These are phyloP conservation scores for Paramisgurnus dabryanus DNA, from an alignment of 2,113 vertebrate species.

Conservation along the genomic window DNA sequence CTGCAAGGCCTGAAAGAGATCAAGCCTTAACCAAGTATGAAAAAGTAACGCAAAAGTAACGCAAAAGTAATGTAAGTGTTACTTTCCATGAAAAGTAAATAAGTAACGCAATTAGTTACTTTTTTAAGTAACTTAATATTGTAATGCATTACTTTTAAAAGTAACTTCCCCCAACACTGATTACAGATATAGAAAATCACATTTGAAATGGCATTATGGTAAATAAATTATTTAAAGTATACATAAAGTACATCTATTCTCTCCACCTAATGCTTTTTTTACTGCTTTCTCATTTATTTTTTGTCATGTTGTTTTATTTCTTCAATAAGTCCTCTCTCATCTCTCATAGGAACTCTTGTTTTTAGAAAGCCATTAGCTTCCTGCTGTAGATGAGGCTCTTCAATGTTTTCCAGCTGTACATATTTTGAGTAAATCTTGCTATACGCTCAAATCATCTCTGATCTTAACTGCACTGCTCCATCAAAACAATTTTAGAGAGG, in stretches of 20 bases:
- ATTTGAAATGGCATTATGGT: no score
- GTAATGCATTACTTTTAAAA: no score
- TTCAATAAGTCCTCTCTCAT: conserved; percentile 40
- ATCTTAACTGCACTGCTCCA: neutral
- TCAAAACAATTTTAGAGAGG: conserved; percentile 7
- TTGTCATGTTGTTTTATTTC: conserved; percentile 20
- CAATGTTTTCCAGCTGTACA: conserved; percentile 24
- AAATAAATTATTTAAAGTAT: neutral
- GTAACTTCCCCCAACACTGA: no score
- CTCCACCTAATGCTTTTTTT: neutral
- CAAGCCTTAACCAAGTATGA: no score
- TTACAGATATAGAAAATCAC: no score
- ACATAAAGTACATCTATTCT: neutral
- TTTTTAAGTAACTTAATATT: no score
- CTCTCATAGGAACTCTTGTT: conserved; percentile 47
- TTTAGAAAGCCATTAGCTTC: conserved; percentile 17
- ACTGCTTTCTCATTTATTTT: conserved; percentile 8
- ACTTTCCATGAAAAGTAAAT: no score
- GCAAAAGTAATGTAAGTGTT: no score
- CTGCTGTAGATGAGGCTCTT: conserved; percentile 12
- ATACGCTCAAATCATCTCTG: neutral
- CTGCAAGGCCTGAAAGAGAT: no score
- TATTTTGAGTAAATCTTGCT: conserved; percentile 18
- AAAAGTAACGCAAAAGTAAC: no score
- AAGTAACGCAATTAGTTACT: no score